Percentiles rank a stretch among this genome's conserved stretches.
Conservation (phyloP, 2,113 vertebrate species). For the Hippopotamus amphibius region DNA sequence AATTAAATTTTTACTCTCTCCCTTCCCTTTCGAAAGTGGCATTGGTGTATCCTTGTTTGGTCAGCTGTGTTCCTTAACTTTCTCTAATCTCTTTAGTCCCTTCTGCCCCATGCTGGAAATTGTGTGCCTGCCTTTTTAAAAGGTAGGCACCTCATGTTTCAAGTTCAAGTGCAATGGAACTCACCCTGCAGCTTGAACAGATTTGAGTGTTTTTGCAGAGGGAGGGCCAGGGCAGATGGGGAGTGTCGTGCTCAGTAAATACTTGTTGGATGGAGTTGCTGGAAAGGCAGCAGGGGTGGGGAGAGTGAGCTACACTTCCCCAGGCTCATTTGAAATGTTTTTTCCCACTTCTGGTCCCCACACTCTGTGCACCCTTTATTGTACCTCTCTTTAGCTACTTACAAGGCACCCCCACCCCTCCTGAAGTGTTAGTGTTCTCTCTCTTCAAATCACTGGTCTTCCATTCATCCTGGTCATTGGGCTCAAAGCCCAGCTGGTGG, state of each 20-base stretch:
- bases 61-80: slow-evolving; percentile 53
- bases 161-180: slow-evolving; percentile 79
- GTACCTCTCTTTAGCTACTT: slow-evolving; percentile 43
- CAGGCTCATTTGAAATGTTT: slow-evolving; percentile 48
- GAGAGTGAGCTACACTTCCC: slow-evolving; percentile 58
- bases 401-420: not conserved
- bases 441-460: slow-evolving; percentile 61
- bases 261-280: slow-evolving; percentile 79
- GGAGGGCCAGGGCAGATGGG: slow-evolving; percentile 73
- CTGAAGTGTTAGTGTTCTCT: slow-evolving; percentile 34
- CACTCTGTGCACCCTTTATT: slow-evolving; percentile 35
- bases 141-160: slow-evolving; percentile 76
- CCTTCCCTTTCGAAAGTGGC: slow-evolving; percentile 55
- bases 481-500: slow-evolving; percentile 73
- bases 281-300: slow-evolving; percentile 62
- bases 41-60: slow-evolving; percentile 13
- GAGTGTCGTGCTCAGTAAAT: slow-evolving; percentile 79
- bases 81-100: not conserved
- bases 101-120: slow-evolving; percentile 55
- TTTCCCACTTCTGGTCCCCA: slow-evolving; percentile 57
- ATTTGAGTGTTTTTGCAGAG: slow-evolving; percentile 81
- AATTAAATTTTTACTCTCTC: slow-evolving; percentile 48
- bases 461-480: slow-evolving; percentile 72
- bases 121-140: slow-evolving; percentile 77
- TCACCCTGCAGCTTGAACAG: slow-evolving; percentile 77